phyloP scores from a whole-genome alignment of 37 sponge, comb jelly and placozoan genomes.

The Petrosia ficiformis region DNA sequence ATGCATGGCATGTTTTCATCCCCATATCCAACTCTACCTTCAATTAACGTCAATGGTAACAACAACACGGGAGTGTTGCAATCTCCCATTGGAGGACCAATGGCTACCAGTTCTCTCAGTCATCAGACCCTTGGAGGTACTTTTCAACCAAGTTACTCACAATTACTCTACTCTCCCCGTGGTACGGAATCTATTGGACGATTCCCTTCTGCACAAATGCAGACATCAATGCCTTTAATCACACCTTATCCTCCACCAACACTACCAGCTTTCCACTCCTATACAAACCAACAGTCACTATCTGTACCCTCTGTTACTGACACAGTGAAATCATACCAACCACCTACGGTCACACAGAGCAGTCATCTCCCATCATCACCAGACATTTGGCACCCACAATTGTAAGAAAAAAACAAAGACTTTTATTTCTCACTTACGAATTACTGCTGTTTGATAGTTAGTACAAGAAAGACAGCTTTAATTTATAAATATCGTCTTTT shows the following conservation, averaged over 20 bases:
- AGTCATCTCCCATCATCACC: not conserved
- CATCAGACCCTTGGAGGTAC: slow-evolving; percentile 1
- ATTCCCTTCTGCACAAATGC: not conserved
- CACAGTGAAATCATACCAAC: not conserved
- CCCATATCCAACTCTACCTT: slow-evolving; percentile 15
- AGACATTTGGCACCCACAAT: not conserved
- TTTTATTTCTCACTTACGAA: too few species aligned
- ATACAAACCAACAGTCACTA: not conserved
- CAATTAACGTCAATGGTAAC: slow-evolving; percentile 51
- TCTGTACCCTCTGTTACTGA: not conserved
- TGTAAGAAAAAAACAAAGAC: not conserved
- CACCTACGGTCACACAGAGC: not conserved
- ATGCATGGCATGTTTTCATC: slow-evolving; percentile 11
- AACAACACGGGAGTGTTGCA: slow-evolving; percentile 40
- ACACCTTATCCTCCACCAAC: slow-evolving; percentile 50
- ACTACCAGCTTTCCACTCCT: not conserved
- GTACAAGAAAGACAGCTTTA: too few species aligned
- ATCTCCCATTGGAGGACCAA: not conserved
- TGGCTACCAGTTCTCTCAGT: not conserved
- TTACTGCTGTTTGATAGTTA: too few species aligned
- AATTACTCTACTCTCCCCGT: slow-evolving; percentile 47
- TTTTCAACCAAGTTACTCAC: slow-evolving; percentile 20
- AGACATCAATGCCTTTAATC: slow-evolving; percentile 3
- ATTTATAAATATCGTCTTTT: too few species aligned
- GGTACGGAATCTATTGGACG: not conserved